phyloP scores from a whole-genome alignment of 2,888 invertebrate genomes.

The Caenorhabditis sp. region DNA sequence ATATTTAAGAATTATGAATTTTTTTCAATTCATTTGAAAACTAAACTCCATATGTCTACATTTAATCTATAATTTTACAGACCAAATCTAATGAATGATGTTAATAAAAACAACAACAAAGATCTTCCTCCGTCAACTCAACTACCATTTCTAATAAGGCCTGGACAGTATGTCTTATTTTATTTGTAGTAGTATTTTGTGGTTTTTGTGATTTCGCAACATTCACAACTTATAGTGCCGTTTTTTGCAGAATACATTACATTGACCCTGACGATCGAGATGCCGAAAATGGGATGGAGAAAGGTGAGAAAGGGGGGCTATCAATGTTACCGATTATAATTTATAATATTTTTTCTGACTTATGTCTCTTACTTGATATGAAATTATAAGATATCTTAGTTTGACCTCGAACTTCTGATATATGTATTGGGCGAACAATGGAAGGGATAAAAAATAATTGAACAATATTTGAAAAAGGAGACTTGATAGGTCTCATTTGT shows the following conservation, averaged over 20 bases:
- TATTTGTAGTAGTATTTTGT: too few relatives aligned
- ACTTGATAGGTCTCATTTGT: too few relatives aligned
- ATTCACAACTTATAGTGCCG: background rate
- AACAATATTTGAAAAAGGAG: too few relatives aligned
- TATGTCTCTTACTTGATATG: background rate
- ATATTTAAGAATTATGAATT: too few relatives aligned
- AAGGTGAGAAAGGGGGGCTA: slow-evolving; percentile 14
- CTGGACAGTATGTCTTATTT: slow-evolving; percentile 34
- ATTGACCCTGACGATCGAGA: slow-evolving; percentile 16
- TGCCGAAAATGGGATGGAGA: slow-evolving; percentile 40
- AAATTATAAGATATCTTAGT: background rate
- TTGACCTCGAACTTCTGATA: too few relatives aligned
- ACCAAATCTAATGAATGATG: slow-evolving; percentile 30
- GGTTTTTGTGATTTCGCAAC: too few relatives aligned
- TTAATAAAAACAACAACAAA: slow-evolving; percentile 13
- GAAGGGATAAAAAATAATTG: too few relatives aligned
- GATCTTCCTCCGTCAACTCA: slow-evolving; percentile 19
- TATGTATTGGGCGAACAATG: too few relatives aligned
- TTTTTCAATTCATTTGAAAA: too few relatives aligned
- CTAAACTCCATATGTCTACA: too few relatives aligned
- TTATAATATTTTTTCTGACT: background rate
- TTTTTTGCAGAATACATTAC: slow-evolving; percentile 21
- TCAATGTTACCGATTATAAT: too few relatives aligned
- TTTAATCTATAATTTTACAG: too few relatives aligned
- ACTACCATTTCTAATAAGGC: slow-evolving; percentile 33